Base-by-base conservation (phyloP, 2,797 vertebrate species). In the Pogoniulus pusillus region DNA sequence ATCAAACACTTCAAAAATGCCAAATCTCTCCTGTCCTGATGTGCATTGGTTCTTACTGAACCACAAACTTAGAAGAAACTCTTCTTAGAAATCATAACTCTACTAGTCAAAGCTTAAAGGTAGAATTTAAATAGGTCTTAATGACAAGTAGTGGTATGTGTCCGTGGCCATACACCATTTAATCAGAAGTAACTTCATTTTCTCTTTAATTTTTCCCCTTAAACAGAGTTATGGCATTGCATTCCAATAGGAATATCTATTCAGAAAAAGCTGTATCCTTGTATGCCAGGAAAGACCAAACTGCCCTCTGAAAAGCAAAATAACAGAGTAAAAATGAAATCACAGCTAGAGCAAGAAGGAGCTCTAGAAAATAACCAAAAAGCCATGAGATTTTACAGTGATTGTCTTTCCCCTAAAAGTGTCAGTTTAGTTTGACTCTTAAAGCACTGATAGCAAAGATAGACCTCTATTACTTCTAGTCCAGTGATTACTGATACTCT, bases 21-120 rank as follows among this genome's bases (percentile, higher is more conserved):
- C 53, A 55, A 5, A 39, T 68, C n/a, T 70, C 51, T 58, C 24
- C 9, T 11, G 12, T 63, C 16, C 23, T 60, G 29, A 26, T 24
- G 16, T 1, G 1, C 13, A 2, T 43, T 43, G 19, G 6, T 49
- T 16, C 32, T 57, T 0, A 0, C 19, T 78, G 41, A 69, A 27
- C 17, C 30, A 47, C 16, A 45, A 81, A 58, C 16, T 4, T 32
- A 22, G 17, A 49, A 30, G 12, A 0, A 57, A 15, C 3, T 69
- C 20, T 18, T 59, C 19, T 45, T 5, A 41, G 24, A 43, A 68
- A 32, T 20, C 58, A 3, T 15, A 49, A 16, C 8, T 14, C 20
- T 10, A 30, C 10, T 5, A 27, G 37, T 2, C 41, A 57, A 60
- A 71, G 53, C 26, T 32, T 37, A 63, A 59, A 82, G 34, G 16